These are phyloP conservation scores for Variabilichromis moorii DNA, from an alignment of 2,113 vertebrate genomes.

Conservation along the genomic window DNA sequence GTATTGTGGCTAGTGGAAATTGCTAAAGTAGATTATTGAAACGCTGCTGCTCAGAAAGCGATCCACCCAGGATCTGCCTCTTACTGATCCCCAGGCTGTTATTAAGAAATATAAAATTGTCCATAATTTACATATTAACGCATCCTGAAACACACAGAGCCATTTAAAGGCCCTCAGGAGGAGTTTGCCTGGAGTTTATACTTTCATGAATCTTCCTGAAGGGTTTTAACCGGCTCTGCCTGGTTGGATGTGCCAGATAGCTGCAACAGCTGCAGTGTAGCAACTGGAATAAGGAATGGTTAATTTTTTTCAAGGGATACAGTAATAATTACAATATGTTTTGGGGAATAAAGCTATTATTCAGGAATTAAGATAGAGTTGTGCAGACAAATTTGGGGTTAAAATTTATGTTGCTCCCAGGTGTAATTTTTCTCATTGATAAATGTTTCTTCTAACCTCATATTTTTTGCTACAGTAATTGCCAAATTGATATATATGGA, in stretches of 20 bases:
- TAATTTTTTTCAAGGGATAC: slow-evolving; percentile 38
- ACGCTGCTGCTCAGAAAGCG: slow-evolving; percentile 8
- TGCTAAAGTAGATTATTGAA: slow-evolving; percentile 10
- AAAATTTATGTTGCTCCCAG: not conserved
- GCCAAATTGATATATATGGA: not conserved
- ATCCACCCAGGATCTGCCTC: slow-evolving; percentile 1
- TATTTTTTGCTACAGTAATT: not conserved
- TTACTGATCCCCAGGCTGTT: slow-evolving; percentile 41
- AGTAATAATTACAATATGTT: slow-evolving; percentile 46
- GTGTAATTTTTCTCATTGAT: not conserved
- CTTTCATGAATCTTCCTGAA: slow-evolving; percentile 61
- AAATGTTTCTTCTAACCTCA: not conserved
- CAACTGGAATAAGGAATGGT: slow-evolving; percentile 24
- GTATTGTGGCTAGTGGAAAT: slow-evolving; percentile 3
- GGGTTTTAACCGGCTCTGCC: slow-evolving; percentile 48
- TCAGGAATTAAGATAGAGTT: not conserved
- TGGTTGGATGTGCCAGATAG: slow-evolving; percentile 44
- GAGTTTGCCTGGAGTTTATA: slow-evolving; percentile 40
- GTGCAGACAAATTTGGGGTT: not conserved
- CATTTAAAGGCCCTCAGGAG: slow-evolving; percentile 51
- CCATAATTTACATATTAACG: slow-evolving; percentile 61
- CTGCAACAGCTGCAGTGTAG: slow-evolving; percentile 2
- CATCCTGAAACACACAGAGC: slow-evolving; percentile 49
- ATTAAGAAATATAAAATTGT: slow-evolving; percentile 46
- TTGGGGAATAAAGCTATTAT: slow-evolving; percentile 7